Evolutionary conservation across 23 tunicate genomes (phyloP), one percentile per base, ranked within the genome.

Genomic region (Clavelina lepadiformis): DNA sequence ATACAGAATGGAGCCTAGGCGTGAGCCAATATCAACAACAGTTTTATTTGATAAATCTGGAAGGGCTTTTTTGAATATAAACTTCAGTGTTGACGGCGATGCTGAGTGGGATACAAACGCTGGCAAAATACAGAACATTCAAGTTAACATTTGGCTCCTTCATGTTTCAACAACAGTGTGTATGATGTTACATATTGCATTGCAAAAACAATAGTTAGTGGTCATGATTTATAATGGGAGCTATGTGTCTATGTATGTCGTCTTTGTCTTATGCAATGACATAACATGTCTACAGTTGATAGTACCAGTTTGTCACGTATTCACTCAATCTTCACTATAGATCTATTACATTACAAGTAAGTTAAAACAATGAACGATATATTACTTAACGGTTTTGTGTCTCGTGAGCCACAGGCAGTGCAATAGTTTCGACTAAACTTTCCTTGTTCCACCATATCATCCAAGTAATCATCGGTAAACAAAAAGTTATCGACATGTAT

Each of bases 381-480:
- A 66, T 33, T 38, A 79, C 85, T 65, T 6, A 68, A 58, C 2
- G 85, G 85, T 61, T 59, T 79, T 30, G 85, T 79, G 29, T 69
- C 51, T 34, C 45, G 60, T 46, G 85, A 79, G 21, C 68, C 69
- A 69, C 85, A 79, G 1, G 54, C 51, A 27, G 26, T 23, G 33
- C 85, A 79, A 56, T 79, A 79, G 36, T 79, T 79, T 79, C 85
- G 21, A 52, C 85, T 79, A 32, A 79, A 79, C 51, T 69, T 69
- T 6, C 62, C 62, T 23, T 33, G 35, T 27, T 79, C 85, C 59
- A 79, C 85, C 28, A 79, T 28, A 31, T 58, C 61, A 54, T 79
- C 76, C 28, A 79, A 25, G 35, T 68, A 79, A 18, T 69, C 85
- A 69, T 79, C 85, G 36, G 62, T 26, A 60, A 21, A 79, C 61